Evolutionary conservation across 2,113 vertebrate species (phyloP).

Genomic region (Osmerus mordax): DNA sequence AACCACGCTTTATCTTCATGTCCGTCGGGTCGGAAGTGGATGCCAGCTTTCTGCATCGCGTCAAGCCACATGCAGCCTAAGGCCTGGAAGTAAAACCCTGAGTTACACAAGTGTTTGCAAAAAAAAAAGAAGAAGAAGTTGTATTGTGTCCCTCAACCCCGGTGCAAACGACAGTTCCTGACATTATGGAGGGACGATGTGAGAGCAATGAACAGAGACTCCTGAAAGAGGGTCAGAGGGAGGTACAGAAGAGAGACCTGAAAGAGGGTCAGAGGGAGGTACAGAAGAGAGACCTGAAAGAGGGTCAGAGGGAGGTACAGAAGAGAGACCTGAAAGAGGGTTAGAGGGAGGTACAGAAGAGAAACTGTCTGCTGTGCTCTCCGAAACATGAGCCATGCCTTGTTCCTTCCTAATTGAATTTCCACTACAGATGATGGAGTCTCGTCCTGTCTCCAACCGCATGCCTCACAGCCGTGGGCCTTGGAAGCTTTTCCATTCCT

Average conservation of each 20-base stretch:
- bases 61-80: no score
- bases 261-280: neutral
- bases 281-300: no score
- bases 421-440: constrained; percentile 5
- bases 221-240: neutral
- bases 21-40: no score
- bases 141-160: no score
- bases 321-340: no score
- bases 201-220: no score
- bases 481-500: neutral
- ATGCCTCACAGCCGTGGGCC: constrained; percentile 9
- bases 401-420: constrained; percentile 25
- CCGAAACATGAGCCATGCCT: constrained; percentile 24
- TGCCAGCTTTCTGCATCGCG: no score
- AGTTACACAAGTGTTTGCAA: no score
- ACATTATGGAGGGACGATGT: no score
- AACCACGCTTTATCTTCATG: no score
- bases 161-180: neutral
- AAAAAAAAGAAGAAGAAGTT: no score
- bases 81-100: no score
- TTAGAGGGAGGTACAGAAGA: neutral
- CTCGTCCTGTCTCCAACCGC: constrained; percentile 8
- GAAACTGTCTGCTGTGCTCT: constrained; percentile 12
- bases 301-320: neutral
- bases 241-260: neutral